Base-by-base conservation (phyloP, 2,888 invertebrate genomes). In the Nymphalis polychloros region DNA sequence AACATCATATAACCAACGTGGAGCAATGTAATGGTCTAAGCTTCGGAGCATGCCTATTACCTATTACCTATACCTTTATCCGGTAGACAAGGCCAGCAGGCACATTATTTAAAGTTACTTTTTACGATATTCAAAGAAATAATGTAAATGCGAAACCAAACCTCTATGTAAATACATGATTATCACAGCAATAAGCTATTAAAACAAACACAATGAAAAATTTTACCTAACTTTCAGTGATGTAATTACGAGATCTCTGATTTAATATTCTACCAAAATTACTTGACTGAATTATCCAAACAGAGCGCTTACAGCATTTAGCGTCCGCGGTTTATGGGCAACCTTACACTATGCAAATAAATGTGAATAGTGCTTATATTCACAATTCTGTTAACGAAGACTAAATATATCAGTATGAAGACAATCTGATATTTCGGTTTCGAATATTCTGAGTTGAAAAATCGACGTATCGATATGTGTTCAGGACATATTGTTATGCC, bases 251-350 rank as follows among this genome's bases (percentile, higher is more conserved):
- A 48, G 27, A 53, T 55, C 23, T 57, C 57, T 49, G 63, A 63
- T 60, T 61, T 63, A 70, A 66, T 67, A 61, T 49, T 67, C 60
- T 31, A 23, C 49, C 53, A 60, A 41, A 62, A 67, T 70, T 66
- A 53, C 67, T 64, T 53, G 55, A 61, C 41, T 67, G 48, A 55
- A 63, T 69, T 65, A 69, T 59, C 53, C 57, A 65, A 69, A 65
- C 69, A 62, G 41, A 41, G 52, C 47, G 53, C 60, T 60, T 55
- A 53, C 27, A 67, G 35, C 60, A 60, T 70, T 67, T 64, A 63
- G 48, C 70, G 49, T 50, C 31, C 52, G 67, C 64, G 63, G 70
- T 70, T 64, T 67, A 64, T 67, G 55, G 63, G 35, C 53, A 60
- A 20, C 60, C 46, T 61, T 50, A 49, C 55, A 57, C 70, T 46